phyloP scores from a whole-genome alignment of 2,888 invertebrate species.

The Eupithecia pulchellata region DNA sequence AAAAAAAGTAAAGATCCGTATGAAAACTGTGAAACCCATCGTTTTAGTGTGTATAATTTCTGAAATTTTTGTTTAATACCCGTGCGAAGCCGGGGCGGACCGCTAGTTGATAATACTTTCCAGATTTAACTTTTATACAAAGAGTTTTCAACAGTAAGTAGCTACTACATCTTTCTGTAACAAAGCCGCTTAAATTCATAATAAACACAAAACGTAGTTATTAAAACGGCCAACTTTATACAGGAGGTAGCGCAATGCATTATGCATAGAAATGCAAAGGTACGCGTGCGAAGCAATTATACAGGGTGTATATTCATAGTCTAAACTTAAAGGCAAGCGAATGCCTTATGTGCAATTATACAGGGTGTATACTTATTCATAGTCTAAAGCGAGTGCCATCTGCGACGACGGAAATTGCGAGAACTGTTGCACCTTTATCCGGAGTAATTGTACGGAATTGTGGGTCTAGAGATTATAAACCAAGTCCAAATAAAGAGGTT shows the following conservation, averaged over 20 bases:
- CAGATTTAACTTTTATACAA: too few species aligned
- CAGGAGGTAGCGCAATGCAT: neutral
- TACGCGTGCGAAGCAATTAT: conserved; percentile 13
- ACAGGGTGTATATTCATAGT: conserved; percentile 9
- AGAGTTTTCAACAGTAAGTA: too few species aligned
- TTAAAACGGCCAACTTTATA: conserved; percentile 9
- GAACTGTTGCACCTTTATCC: conserved; percentile 9
- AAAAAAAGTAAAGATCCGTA: too few species aligned
- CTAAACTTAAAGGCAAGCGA: conserved; percentile 10
- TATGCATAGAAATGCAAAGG: conserved; percentile 13
- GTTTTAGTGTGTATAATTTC: too few species aligned
- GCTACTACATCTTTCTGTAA: neutral
- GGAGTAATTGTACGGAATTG: neutral
- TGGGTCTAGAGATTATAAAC: neutral
- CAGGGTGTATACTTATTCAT: conserved; percentile 13
- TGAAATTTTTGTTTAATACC: too few species aligned
- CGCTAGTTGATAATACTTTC: too few species aligned
- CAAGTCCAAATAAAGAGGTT: neutral
- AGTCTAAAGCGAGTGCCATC: conserved; percentile 7
- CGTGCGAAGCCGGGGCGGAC: too few species aligned
- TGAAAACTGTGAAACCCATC: too few species aligned
- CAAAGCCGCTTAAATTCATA: neutral
- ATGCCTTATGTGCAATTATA: conserved; percentile 7
- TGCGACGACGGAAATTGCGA: conserved; percentile 15
- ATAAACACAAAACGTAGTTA: neutral